Base-by-base conservation (phyloP, 2,113 vertebrate genomes). In the Arvicanthis niloticus region DNA sequence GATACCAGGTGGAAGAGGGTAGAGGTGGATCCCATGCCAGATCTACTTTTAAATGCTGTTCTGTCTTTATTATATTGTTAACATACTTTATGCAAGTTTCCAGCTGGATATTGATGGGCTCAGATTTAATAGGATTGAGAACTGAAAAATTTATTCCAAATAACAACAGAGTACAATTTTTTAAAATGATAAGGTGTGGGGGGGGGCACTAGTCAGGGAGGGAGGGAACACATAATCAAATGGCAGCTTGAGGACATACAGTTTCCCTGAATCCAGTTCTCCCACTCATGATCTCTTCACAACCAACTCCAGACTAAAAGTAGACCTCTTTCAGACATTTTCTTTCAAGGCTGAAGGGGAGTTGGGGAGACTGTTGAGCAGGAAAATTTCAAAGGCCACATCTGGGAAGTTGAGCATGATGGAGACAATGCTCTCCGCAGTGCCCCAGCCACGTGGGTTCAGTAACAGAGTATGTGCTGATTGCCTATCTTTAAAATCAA, bases 351-450 rank as follows among this genome's bases (percentile, higher is more conserved):
- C 58, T 82, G 86, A 37, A 73, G 67, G 67, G 67, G 58, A 81
- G 53, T 75, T 2, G 65, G 67, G 21, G 80, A 95, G 92, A 94
- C 6, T 0, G 60, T 75, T 78, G 77, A 82, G 67, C 81, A 40
- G n/a, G 73, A 97, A 90, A 88, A 89, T 96, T 97, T 93, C 91
- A 89, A 96, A 94, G 90, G 88, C 88, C 68, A 40, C 90, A 68
- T 95, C 85, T 72, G 19, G 75, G 67, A 96, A 88, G 80, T 84
- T 84, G 21, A 40, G 73, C 40, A 56, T 58, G 29, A 89, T 75
- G 12, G 40, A 90, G 53, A 91, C 88, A 45, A 58, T 67, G 70
- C 37, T 82, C 88, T 56, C 0, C 40, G 82, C 81, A 70, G 88
- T 51, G n/a, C 19, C 0, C 11, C 21, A 86, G 58, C 51, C 26